phyloP scores from a whole-genome alignment of 2,113 vertebrate species.

The Monarcha castaneiventris region DNA sequence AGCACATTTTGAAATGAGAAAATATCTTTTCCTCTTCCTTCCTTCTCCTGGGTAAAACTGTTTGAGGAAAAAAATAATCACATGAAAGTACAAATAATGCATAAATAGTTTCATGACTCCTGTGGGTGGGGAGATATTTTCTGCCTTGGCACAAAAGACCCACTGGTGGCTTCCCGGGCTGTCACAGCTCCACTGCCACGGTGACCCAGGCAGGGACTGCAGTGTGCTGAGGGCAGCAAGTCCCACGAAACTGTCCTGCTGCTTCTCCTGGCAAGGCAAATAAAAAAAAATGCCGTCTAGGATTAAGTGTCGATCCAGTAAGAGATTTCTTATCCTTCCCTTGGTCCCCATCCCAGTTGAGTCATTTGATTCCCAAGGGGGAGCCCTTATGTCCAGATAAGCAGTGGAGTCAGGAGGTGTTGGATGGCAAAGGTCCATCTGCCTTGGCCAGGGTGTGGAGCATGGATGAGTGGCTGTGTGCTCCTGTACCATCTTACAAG shows the following conservation, averaged over 20 bases:
- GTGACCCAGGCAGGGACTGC: background rate
- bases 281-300: background rate
- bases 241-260: background rate
- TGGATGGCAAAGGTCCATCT: accelerated
- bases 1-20: background rate
- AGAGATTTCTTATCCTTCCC: background rate
- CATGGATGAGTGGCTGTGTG: accelerated
- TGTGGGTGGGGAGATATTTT: background rate
- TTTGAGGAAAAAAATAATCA: background rate
- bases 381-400: background rate
- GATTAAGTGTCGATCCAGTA: background rate
- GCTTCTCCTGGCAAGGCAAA: background rate
- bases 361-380: background rate
- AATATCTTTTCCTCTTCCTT: background rate
- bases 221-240: background rate
- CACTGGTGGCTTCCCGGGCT: background rate
- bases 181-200: background rate
- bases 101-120: background rate
- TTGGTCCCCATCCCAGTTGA: background rate
- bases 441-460: background rate
- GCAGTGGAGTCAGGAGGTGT: too few relatives aligned
- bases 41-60: background rate
- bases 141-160: background rate
- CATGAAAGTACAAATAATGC: background rate
- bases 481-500: accelerated